A percentile compares a stretch with the other conserved stretches of the same genome.
Evolutionary conservation across 2,797 vertebrate species (phyloP).

Genomic region (Myotis pilosus): DNA sequence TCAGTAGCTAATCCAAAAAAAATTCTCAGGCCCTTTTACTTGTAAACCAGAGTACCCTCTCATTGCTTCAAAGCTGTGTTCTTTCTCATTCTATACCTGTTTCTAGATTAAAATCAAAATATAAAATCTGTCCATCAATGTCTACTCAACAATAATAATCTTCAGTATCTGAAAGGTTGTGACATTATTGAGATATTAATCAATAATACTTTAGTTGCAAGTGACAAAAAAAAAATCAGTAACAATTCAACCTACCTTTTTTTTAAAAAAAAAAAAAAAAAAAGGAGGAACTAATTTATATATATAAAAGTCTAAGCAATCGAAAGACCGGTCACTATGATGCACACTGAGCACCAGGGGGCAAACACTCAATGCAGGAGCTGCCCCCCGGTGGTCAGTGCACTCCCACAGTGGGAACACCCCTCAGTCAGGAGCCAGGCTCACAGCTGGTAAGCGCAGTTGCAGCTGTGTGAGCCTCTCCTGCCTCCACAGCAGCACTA

Average conservation of each 20-base stretch:
- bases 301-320: too few relatives aligned
- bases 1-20: constrained; percentile 17
- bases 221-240: neutral
- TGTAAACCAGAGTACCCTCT: neutral
- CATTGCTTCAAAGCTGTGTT: neutral
- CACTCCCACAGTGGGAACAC: too few relatives aligned
- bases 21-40: constrained; percentile 19
- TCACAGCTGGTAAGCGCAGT: too few relatives aligned
- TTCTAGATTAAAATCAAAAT: constrained; percentile 25
- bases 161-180: neutral
- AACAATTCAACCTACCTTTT: neutral
- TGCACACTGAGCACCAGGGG: too few relatives aligned
- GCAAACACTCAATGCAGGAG: too few relatives aligned
- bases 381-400: too few relatives aligned
- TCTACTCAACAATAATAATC: neutral
- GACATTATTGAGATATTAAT: neutral
- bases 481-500: too few relatives aligned
- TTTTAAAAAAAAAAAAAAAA: neutral
- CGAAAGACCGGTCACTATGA: too few relatives aligned
- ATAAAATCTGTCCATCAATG: constrained; percentile 25
- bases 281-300: neutral
- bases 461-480: too few relatives aligned
- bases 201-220: constrained; percentile 12
- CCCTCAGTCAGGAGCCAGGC: too few relatives aligned
- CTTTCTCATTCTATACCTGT: neutral